Base-by-base conservation (phyloP, 2,797 vertebrate genomes). In the Alectoris magna region DNA sequence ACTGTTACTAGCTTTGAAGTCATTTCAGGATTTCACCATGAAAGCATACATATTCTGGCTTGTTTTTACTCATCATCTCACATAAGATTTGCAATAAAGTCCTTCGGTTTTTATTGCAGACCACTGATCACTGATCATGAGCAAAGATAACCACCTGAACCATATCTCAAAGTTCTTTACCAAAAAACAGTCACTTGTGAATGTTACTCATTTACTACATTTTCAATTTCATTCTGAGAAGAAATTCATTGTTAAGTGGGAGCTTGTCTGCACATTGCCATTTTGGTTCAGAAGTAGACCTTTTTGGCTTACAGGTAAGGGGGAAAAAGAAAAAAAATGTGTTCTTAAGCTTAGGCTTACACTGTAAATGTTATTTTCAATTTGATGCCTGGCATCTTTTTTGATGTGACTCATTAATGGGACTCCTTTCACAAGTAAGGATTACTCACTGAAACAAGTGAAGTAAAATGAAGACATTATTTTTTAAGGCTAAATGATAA, bases 391-490 rank as follows among this genome's bases (percentile, higher is more conserved):
- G 74, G 23, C 62, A 36, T 53, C 53, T 92, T 88, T 90, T 62
- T 53, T 87, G 62, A 85, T 87, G 53, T 87, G 62, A 87, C 58
- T 93, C 72, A 87, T 74, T 92, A 89, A 69, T 14, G 58, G 34
- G 27, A 66, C 29, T 93, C 64, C 44, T 92, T 92, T 91, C 58
- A 77, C 72, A 71, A 93, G 2, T 43, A 58, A 62, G 21, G 66
- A 83, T 93, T 87, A 92, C 78, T 95, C 84, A 88, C 41, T 77
- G 59, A 90, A 82, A 36, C 80, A 95, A 95, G 84, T 71, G 60
- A 90, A 91, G 34, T 87, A 74, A 94, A 90, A 87, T 79, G 84
- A 93, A 94, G 38, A 82, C 53, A 82, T 92, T 92, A 88, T 92
- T 81, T 95, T 94, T 91, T 85, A 91, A 96, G 44, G 53, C 29